A percentile compares a stretch with the other conserved stretches of the same genome.
phyloP scores from a whole-genome alignment of 2,888 invertebrate genomes.

The Ochropleura leucogaster region DNA sequence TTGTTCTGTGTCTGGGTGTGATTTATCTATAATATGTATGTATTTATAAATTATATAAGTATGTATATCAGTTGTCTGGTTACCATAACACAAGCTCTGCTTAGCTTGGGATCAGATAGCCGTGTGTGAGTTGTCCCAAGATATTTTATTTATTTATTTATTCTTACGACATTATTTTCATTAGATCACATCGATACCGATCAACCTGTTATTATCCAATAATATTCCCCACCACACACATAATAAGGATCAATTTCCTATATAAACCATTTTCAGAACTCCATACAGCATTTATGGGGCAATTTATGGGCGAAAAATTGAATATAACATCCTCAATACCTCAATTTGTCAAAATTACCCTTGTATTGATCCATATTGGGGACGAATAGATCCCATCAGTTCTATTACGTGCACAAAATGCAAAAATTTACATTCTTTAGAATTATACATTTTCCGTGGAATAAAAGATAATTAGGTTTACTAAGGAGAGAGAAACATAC shows the following conservation, averaged over 20 bases:
- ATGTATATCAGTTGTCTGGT: too few species aligned
- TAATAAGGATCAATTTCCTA: conserved; percentile 25
- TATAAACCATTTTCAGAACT: conserved; percentile 19
- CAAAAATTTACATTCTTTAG: not conserved
- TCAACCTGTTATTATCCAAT: conserved; percentile 26
- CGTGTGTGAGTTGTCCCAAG: too few species aligned
- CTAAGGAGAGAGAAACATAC: not conserved
- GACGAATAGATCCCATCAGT: conserved; percentile 28
- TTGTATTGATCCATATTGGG: conserved; percentile 16
- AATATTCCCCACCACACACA: conserved; percentile 5
- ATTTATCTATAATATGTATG: too few species aligned
- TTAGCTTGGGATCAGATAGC: too few species aligned
- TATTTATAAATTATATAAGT: too few species aligned
- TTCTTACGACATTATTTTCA: conserved; percentile 21
- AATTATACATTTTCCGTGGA: too few species aligned
- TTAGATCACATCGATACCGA: conserved; percentile 29
- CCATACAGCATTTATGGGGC: conserved; percentile 46
- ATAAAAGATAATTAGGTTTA: not conserved
- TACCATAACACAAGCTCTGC: too few species aligned
- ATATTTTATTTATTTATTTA: too few species aligned
- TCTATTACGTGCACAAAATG: conserved; percentile 13
- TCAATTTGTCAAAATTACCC: conserved; percentile 51
- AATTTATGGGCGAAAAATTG: conserved; percentile 52
- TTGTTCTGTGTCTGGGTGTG: too few species aligned
- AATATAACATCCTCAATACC: conserved; percentile 48